A percentile compares a stretch with the other conserved stretches of the same genome.
phyloP scores from a whole-genome alignment of 2,888 invertebrate species.

The Opisthograptis luteolata region DNA sequence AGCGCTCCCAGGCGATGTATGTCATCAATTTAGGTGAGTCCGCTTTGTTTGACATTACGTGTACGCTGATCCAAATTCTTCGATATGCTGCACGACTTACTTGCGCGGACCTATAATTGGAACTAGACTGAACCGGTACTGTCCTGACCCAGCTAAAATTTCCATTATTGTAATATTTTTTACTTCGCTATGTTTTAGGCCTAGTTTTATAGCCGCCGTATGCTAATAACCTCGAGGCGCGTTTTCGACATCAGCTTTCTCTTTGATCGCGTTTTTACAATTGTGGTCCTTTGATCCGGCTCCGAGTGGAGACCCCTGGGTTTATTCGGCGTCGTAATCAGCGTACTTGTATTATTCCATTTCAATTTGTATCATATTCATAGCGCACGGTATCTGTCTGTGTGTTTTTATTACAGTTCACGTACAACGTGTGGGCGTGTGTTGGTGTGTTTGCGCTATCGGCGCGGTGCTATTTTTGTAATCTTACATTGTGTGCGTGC shows the following conservation, averaged over 20 bases:
- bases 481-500: slow-evolving; percentile 50
- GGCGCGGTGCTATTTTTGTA: slow-evolving; percentile 75
- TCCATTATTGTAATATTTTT: slow-evolving; percentile 32
- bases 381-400: slow-evolving; percentile 65
- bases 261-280: slow-evolving; percentile 42
- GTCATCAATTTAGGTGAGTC: slow-evolving; percentile 84
- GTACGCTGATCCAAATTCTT: slow-evolving; percentile 62
- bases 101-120: slow-evolving; percentile 65
- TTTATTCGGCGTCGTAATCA: slow-evolving; percentile 56
- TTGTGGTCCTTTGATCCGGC: slow-evolving; percentile 25
- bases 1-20: slow-evolving; percentile 84
- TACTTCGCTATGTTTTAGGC: slow-evolving; percentile 38
- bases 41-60: slow-evolving; percentile 60
- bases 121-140: slow-evolving; percentile 73
- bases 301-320: slow-evolving; percentile 24
- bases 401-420: slow-evolving; percentile 82
- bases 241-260: slow-evolving; percentile 61
- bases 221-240: slow-evolving; percentile 53
- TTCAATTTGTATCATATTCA: slow-evolving; percentile 75
- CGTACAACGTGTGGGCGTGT: slow-evolving; percentile 79
- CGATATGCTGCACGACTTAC: slow-evolving; percentile 45
- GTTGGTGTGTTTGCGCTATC: slow-evolving; percentile 83
- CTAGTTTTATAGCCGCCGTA: slow-evolving; percentile 53
- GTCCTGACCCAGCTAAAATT: slow-evolving; percentile 59
- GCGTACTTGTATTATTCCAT: slow-evolving; percentile 68